phyloP scores from a whole-genome alignment of 2,888 invertebrate species.

The Trissoscelio sp. region DNA sequence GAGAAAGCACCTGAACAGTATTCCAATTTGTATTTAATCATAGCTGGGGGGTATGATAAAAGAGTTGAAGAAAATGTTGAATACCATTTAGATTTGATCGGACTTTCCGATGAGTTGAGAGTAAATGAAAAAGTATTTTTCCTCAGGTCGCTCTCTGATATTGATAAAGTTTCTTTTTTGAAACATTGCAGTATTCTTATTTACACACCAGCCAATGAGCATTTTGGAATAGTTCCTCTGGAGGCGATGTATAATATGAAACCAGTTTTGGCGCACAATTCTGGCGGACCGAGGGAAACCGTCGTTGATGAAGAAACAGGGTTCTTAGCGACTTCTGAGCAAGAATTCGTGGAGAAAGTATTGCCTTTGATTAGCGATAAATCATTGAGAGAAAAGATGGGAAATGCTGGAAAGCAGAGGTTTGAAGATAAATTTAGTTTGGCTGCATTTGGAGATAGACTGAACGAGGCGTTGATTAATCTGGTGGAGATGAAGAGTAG shows the following conservation, averaged over 20 bases:
- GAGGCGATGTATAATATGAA: slow-evolving; percentile 98
- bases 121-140: slow-evolving; percentile 91
- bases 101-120: slow-evolving; percentile 87
- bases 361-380: slow-evolving; percentile 87
- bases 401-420: slow-evolving; percentile 89
- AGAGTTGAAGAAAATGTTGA: slow-evolving; percentile 94
- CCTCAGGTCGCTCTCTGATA: slow-evolving; percentile 94
- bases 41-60: slow-evolving; percentile 98
- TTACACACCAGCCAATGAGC: slow-evolving; percentile 98
- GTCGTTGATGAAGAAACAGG: slow-evolving; percentile 92
- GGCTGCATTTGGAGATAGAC: slow-evolving; percentile 89
- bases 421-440: slow-evolving; percentile 93
- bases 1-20: slow-evolving; percentile 84
- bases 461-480: slow-evolving; percentile 84
- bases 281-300: slow-evolving; percentile 98
- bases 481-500: slow-evolving; percentile 36
- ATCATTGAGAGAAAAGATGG: slow-evolving; percentile 87
- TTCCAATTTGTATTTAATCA: slow-evolving; percentile 90
- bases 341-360: slow-evolving; percentile 92
- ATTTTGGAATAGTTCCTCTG: slow-evolving; percentile 99
- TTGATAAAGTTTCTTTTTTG: slow-evolving; percentile 92
- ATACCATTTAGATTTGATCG: slow-evolving; percentile 90
- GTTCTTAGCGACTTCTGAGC: slow-evolving; percentile 89
- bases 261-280: slow-evolving; percentile 97
- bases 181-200: slow-evolving; percentile 90